A percentile compares a stretch with the other conserved stretches of the same genome.
These are phyloP conservation scores for Ataeniobius toweri DNA, from an alignment of 2,797 vertebrate genomes.

Conservation along the genomic window DNA sequence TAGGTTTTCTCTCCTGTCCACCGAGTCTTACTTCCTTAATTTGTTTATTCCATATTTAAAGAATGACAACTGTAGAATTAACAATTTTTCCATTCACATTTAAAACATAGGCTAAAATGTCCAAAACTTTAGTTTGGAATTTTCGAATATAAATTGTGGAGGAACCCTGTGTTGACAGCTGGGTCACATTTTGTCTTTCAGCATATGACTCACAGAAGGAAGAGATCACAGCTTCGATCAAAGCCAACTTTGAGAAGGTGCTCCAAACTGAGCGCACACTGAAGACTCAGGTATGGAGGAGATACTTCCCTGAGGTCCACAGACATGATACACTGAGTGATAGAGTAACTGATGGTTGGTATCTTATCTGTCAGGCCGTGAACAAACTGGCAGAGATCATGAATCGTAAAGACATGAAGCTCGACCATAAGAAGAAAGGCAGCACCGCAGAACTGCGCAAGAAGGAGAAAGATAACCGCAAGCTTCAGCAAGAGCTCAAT, in stretches of 20 bases:
- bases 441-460: conserved; percentile 95
- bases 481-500: conserved; percentile 95
- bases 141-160: neutral
- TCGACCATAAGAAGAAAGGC: conserved; percentile 94
- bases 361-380: conserved; percentile 85
- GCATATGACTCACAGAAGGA: conserved; percentile 87
- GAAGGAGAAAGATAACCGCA: conserved; percentile 99
- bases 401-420: conserved; percentile 99
- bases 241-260: conserved; percentile 88
- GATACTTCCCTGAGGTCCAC: neutral
- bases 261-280: conserved; percentile 91
- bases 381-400: conserved; percentile 99
- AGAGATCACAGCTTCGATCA: conserved; percentile 85
- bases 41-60: neutral
- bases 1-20: neutral
- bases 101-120: too few relatives aligned
- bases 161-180: neutral
- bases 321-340: neutral
- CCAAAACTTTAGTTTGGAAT: neutral
- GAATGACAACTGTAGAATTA: neutral
- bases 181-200: conserved; percentile 57
- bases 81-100: neutral
- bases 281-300: conserved; percentile 90
- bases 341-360: neutral
- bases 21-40: too few relatives aligned